Percentiles rank a stretch among this genome's conserved stretches.
phyloP scores from a whole-genome alignment of 2,113 vertebrate genomes.

The Diphyllodes magnificus region DNA sequence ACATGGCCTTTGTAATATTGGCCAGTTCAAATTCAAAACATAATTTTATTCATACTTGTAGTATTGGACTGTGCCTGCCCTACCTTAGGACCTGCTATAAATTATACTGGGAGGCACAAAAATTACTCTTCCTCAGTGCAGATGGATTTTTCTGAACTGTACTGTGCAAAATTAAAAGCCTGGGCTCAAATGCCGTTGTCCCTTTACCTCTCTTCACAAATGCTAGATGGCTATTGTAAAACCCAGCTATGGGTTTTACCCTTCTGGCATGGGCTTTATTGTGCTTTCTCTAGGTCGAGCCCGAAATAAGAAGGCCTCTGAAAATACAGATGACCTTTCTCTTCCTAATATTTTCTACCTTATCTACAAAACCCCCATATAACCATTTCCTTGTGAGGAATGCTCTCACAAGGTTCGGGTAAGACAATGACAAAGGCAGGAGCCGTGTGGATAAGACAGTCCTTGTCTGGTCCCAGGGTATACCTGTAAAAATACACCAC shows the following conservation, averaged over 20 bases:
- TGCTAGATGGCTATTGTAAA: not conserved
- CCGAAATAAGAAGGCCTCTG: not conserved
- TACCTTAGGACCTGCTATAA: not conserved
- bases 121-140: not conserved
- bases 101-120: not conserved
- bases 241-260: not conserved
- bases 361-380: not conserved
- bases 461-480: not conserved
- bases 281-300: not conserved
- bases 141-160: not conserved
- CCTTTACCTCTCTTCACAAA: not conserved
- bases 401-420: not conserved
- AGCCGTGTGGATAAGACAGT: accelerated
- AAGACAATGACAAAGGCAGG: not conserved
- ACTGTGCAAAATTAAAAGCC: not conserved
- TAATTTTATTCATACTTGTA: not conserved
- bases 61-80: not conserved
- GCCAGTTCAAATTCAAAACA: not conserved
- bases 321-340: not conserved
- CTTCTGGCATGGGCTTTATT: not conserved
- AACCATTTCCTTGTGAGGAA: not conserved
- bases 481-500: not conserved
- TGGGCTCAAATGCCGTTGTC: not conserved
- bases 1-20: not conserved
- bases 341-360: not conserved